Percentiles rank a stretch among this genome's conserved stretches.
These are phyloP conservation scores for Pararge aegeria DNA, from an alignment of 1,140 invertebrate species.

Conservation along the genomic window DNA sequence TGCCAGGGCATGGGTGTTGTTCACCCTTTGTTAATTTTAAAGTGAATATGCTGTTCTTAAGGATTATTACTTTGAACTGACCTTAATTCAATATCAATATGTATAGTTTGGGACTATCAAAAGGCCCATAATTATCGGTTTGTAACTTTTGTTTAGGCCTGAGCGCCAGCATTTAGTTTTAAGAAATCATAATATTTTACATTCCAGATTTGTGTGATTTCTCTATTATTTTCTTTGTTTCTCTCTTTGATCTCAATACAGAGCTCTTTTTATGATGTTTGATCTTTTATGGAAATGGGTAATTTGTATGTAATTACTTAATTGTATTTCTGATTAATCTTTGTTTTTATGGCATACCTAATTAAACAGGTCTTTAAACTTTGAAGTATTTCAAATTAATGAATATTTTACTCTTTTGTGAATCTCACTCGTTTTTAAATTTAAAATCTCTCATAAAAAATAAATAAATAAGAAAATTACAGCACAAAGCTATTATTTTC, in stretches of 20 bases:
- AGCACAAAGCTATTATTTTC: too few species aligned
- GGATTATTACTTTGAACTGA: too few species aligned
- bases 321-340: not conserved
- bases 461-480: too few species aligned
- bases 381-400: too few species aligned
- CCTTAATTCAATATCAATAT: too few species aligned
- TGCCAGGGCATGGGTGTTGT: too few species aligned
- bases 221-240: conserved; percentile 16
- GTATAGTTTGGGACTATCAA: too few species aligned
- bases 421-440: not conserved
- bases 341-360: not conserved
- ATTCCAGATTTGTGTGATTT: conserved; percentile 54
- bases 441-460: too few species aligned
- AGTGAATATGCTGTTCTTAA: too few species aligned
- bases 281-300: not conserved
- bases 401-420: conserved; percentile 8
- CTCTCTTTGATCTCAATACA: not conserved
- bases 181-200: conserved; percentile 32
- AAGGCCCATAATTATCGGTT: not conserved
- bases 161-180: conserved; percentile 39
- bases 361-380: not conserved
- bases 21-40: too few species aligned
- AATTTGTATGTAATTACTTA: not conserved
- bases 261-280: not conserved
- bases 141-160: not conserved